Evolutionary conservation across 2,113 vertebrate genomes (phyloP).

Genomic region (Mustelus asterias): DNA sequence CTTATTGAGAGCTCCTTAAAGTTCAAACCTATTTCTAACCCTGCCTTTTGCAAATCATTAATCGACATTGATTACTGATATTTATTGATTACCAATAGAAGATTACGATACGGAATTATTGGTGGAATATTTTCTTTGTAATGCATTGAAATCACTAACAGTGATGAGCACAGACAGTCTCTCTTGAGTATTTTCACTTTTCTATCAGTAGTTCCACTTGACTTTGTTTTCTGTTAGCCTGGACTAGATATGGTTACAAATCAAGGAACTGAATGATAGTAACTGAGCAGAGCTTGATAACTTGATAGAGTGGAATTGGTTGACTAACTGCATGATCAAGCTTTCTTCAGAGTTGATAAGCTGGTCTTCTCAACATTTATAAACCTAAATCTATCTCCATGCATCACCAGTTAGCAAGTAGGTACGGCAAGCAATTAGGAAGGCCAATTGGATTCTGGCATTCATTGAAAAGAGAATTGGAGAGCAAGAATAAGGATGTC

Average conservation of each 20-base stretch:
- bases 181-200: background rate
- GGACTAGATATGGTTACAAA: background rate
- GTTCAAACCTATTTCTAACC: background rate
- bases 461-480: background rate
- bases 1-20: background rate
- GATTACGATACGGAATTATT: too few species aligned
- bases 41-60: too few species aligned
- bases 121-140: too few species aligned
- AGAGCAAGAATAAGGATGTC: background rate
- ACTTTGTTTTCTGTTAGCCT: background rate
- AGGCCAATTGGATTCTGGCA: background rate
- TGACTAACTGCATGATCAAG: background rate
- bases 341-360: background rate
- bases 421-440: background rate
- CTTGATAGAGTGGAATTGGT: background rate
- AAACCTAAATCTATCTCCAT: background rate
- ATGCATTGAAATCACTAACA: background rate
- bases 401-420: background rate
- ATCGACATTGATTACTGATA: too few species aligned
- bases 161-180: background rate
- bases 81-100: too few species aligned
- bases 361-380: background rate
- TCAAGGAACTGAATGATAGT: background rate
- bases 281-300: background rate
- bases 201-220: background rate